These are phyloP conservation scores for Chrysochloris asiatica DNA, from an alignment of 2,113 vertebrate species.

Conservation along the genomic window DNA sequence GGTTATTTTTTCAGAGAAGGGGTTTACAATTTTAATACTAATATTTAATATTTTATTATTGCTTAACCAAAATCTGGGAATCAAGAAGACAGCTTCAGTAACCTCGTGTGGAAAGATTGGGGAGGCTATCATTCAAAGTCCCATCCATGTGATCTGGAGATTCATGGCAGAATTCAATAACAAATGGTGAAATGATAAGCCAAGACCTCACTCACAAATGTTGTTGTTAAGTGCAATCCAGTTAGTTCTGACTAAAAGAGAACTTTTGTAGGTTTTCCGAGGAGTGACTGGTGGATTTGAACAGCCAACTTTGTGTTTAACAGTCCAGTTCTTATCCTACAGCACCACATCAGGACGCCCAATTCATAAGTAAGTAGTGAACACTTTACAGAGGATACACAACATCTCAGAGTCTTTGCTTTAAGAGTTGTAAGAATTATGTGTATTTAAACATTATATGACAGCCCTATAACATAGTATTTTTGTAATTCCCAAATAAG, in stretches of 20 bases:
- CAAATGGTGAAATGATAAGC: background rate
- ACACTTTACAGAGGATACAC: background rate
- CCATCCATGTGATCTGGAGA: background rate
- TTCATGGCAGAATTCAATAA: background rate
- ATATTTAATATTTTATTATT: background rate
- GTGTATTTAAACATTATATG: background rate
- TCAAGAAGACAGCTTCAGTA: background rate
- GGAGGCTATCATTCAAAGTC: background rate
- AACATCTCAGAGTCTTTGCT: background rate
- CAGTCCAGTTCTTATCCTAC: too few relatives aligned
- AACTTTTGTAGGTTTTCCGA: too few relatives aligned
- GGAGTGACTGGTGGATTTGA: too few relatives aligned
- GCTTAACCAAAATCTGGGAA: background rate
- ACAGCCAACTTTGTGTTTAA: too few relatives aligned
- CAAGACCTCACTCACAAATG: background rate
- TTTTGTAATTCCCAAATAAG: background rate
- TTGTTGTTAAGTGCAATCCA: too few relatives aligned
- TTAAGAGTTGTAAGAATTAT: background rate
- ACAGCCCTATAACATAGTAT: background rate
- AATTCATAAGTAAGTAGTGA: too few relatives aligned
- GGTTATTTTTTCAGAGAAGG: background rate
- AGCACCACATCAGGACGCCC: too few relatives aligned
- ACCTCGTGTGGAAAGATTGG: background rate
- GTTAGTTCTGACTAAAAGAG: too few relatives aligned
- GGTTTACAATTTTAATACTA: background rate